Base-by-base conservation (phyloP, 1,140 invertebrate genomes). In the Saccostrea echinata region DNA sequence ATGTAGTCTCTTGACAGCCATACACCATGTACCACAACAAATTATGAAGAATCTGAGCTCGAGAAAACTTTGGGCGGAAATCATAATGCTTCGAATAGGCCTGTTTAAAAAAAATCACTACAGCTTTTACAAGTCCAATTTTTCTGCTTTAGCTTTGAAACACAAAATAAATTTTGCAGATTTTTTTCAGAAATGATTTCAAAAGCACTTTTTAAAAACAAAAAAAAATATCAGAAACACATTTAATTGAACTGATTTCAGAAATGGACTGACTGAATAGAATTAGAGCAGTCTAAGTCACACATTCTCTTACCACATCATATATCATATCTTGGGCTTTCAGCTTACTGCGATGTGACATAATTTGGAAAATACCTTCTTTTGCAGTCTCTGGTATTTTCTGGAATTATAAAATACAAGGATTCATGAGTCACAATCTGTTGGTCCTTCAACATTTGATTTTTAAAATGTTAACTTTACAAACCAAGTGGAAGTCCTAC, bases 1-100 rank as follows among this genome's bases (percentile, higher is more conserved):
- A 27, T 57, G 24, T 33, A 92, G 33, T 93, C 80, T 80, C 86
- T 3, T 88, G 87, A 53, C 97, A 96, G 51, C 95, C 96, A 86
- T 96, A 96, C 1, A 97, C 94, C 8, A 97, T 91, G 92, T 97
- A 97, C 93, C 95, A 97, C 0, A 98, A 90, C 81, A 97, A 95
- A 88, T 96, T 94, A 91, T 98, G 97, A 24, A 98, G 90, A 21
- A 96, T 94, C 89, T 96, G 94, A 94, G 97, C 96, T 52, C 97
- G 94, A 3, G 96, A 92, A 90, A 97, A 97, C 94, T 97, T 97
- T 0, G 97, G 97, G 43, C 95, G 94, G 51, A 95, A 95, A 6
- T 96, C 96, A 91, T 96, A 96, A 52, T 93, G 61, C 84, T 89
- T 90, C n/a, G 90, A 91, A 53, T 61, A 76, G 43, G 68, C 76